These are phyloP conservation scores for Amiota communis DNA, from an alignment of 2,888 invertebrate species.

Conservation along the genomic window DNA sequence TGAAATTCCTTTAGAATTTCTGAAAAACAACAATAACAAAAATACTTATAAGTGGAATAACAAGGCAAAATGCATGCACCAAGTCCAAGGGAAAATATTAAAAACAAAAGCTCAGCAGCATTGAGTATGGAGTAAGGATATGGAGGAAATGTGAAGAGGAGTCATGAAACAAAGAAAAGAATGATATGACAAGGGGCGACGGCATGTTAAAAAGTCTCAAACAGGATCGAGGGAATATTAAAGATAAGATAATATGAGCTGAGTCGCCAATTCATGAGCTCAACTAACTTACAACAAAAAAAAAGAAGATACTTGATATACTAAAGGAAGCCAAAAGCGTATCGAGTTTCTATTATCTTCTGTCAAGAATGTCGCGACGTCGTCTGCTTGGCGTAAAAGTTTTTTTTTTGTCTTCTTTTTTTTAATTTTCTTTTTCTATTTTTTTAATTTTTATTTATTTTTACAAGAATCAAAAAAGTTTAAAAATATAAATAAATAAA, in stretches of 20 bases:
- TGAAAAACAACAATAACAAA: slow-evolving; percentile 52
- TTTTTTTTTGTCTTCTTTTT: slow-evolving; percentile 28
- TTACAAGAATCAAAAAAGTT: slow-evolving; percentile 31
- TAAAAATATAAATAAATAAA: slow-evolving; percentile 41
- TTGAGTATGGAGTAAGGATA: too few species aligned
- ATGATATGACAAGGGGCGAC: background rate
- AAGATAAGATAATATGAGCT: background rate
- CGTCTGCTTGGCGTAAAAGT: slow-evolving; percentile 58
- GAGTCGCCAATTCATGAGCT: slow-evolving; percentile 3
- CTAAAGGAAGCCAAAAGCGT: slow-evolving; percentile 60
- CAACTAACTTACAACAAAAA: background rate
- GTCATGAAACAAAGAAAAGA: background rate
- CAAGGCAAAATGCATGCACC: too few species aligned
- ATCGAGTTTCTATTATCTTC: slow-evolving; percentile 65
- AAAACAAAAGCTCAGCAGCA: too few species aligned
- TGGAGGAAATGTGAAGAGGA: too few species aligned
- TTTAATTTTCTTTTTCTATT: too few species aligned
- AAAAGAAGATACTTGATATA: background rate
- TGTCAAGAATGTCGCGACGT: slow-evolving; percentile 60
- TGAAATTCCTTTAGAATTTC: background rate
- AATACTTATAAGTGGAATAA: background rate
- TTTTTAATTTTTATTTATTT: too few species aligned
- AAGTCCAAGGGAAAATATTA: too few species aligned
- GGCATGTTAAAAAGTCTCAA: background rate
- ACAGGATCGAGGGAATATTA: background rate